These are phyloP conservation scores for Euclidia mi DNA, from an alignment of 2,888 invertebrate genomes.

Conservation along the genomic window DNA sequence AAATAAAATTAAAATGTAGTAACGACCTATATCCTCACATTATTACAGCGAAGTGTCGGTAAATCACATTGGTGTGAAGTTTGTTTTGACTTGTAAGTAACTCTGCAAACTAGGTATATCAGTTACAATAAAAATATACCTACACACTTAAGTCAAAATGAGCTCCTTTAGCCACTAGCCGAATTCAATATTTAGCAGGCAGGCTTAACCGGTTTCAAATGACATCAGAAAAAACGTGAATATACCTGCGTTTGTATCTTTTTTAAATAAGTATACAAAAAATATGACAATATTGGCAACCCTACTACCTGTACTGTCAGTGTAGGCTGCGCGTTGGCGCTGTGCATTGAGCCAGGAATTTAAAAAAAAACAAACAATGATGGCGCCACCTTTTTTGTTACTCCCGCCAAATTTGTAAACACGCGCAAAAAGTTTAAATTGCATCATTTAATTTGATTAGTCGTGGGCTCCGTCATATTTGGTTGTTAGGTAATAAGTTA, in stretches of 20 bases:
- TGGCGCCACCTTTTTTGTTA: slow-evolving; percentile 57
- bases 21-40: too few species aligned
- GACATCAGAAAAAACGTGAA: too few species aligned
- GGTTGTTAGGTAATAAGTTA: neutral
- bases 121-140: too few species aligned
- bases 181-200: too few species aligned
- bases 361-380: slow-evolving; percentile 55
- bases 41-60: too few species aligned
- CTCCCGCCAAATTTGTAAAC: slow-evolving; percentile 31
- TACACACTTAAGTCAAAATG: too few species aligned
- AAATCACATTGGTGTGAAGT: too few species aligned
- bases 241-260: neutral
- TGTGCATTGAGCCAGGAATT: slow-evolving; percentile 49
- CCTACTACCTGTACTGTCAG: slow-evolving; percentile 41
- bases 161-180: too few species aligned
- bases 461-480: slow-evolving; percentile 10
- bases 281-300: slow-evolving; percentile 21
- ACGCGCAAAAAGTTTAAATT: slow-evolving; percentile 36
- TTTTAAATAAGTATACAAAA: neutral
- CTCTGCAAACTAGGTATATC: too few species aligned
- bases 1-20: too few species aligned
- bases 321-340: slow-evolving; percentile 58
- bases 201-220: too few species aligned
- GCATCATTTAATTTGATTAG: slow-evolving; percentile 30
- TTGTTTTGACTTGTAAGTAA: too few species aligned